phyloP scores from a whole-genome alignment of 1,140 invertebrate species.

The Homalodisca vitripennis region DNA sequence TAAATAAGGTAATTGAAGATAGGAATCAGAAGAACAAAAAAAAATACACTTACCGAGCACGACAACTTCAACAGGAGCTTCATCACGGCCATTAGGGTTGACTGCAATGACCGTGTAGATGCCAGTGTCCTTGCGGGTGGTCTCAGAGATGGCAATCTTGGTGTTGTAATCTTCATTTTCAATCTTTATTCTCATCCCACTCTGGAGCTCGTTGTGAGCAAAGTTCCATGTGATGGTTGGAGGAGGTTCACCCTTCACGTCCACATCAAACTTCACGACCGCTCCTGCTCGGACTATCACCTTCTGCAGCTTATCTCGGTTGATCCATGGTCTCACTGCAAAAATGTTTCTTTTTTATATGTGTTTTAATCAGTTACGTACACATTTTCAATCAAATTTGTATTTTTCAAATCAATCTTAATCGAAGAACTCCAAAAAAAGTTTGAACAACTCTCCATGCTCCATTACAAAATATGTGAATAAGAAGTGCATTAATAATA shows the following conservation, averaged over 20 bases:
- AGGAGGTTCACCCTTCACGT: conserved; percentile 93
- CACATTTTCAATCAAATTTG: no score
- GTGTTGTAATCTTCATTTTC: conserved; percentile 95
- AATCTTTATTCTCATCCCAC: conserved; percentile 63
- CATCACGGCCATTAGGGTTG: conserved; percentile 91
- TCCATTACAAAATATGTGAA: no score
- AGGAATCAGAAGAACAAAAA: not conserved
- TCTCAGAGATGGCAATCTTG: conserved; percentile 77
- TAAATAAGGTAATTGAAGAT: not conserved
- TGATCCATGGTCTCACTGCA: conserved; percentile 85
- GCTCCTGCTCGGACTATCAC: conserved; percentile 89
- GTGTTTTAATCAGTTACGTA: no score
- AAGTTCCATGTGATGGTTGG: conserved; percentile 90
- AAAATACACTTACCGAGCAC: conserved; percentile 67
- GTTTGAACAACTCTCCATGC: no score
- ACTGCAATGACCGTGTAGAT: conserved; percentile 89
- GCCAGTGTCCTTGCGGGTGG: conserved; percentile 80
- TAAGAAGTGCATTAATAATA: no score
- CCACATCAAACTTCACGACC: conserved; percentile 88
- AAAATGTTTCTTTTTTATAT: not conserved
- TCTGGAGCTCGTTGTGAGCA: conserved; percentile 63
- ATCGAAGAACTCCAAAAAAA: no score
- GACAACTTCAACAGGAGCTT: conserved; percentile 91
- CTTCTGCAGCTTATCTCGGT: conserved; percentile 87
- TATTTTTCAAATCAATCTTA: no score